Conservation (phyloP, 2,113 vertebrate genomes). For the Pituophis catenifer region DNA sequence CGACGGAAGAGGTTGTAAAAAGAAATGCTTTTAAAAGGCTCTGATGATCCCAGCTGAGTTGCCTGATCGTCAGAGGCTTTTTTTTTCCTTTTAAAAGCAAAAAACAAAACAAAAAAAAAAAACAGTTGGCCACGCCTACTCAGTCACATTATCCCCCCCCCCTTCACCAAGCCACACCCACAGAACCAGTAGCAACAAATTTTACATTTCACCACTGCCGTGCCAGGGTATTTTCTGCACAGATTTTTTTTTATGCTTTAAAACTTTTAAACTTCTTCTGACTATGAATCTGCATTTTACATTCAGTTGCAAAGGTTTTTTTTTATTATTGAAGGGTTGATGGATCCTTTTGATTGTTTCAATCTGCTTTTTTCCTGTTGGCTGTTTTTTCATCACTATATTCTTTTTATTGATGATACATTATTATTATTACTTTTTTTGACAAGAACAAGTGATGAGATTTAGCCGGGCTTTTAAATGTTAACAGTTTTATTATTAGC, state of each 20-base stretch:
- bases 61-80: too few species aligned
- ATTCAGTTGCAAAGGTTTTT: not conserved
- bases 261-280: not conserved
- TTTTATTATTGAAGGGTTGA: not conserved
- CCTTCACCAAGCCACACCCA: too few species aligned
- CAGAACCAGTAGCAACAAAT: too few species aligned
- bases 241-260: not conserved
- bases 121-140: too few species aligned
- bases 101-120: too few species aligned
- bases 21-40: too few species aligned
- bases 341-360: not conserved
- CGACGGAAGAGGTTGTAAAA: too few species aligned
- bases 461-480: not conserved
- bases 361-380: not conserved
- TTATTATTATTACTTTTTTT: not conserved
- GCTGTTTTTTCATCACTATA: not conserved
- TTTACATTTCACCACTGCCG: too few species aligned
- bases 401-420: not conserved
- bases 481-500: not conserved
- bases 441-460: not conserved
- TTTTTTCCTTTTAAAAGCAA: too few species aligned
- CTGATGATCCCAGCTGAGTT: too few species aligned
- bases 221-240: not conserved
- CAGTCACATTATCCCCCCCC: too few species aligned
- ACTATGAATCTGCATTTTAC: not conserved